A percentile compares a stretch with the other conserved stretches of the same genome.
These are phyloP conservation scores for Camponotus fellah DNA, from an alignment of 2,888 invertebrate genomes.

Conservation along the genomic window DNA sequence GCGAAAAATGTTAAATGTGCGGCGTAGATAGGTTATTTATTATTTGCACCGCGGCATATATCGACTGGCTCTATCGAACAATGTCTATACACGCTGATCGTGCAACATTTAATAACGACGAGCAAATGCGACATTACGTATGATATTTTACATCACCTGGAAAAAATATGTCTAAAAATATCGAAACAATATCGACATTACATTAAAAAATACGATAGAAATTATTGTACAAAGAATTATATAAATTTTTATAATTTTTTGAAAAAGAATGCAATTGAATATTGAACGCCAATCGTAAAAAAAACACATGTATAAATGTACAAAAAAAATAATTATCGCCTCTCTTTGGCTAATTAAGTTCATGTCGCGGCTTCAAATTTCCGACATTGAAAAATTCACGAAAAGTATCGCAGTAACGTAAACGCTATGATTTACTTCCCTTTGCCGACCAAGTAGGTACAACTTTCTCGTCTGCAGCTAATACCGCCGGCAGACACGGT, in stretches of 20 bases:
- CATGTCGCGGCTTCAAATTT: background rate
- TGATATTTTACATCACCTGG: background rate
- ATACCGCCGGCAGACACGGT: constrained; percentile 42
- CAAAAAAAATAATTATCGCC: background rate
- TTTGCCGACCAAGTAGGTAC: constrained; percentile 23
- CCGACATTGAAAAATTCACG: constrained; percentile 28
- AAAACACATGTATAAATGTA: background rate
- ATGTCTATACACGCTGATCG: constrained; percentile 53
- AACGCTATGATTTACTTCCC: constrained; percentile 43
- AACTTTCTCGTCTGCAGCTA: constrained; percentile 42
- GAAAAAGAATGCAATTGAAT: background rate
- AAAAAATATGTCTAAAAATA: background rate
- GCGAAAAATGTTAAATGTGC: constrained; percentile 56
- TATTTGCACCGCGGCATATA: constrained; percentile 50
- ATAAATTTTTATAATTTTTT: background rate
- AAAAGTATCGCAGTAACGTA: constrained; percentile 27
- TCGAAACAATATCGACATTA: background rate
- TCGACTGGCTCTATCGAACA: constrained; percentile 50
- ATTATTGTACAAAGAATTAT: background rate
- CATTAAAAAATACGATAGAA: background rate
- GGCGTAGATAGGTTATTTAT: constrained; percentile 52
- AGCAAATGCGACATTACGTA: constrained; percentile 1
- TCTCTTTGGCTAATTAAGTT: constrained; percentile 6
- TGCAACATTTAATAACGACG: constrained; percentile 51
- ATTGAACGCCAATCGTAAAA: background rate